phyloP scores from a whole-genome alignment of 2,113 vertebrate species.

The Dolichotis patagonum region DNA sequence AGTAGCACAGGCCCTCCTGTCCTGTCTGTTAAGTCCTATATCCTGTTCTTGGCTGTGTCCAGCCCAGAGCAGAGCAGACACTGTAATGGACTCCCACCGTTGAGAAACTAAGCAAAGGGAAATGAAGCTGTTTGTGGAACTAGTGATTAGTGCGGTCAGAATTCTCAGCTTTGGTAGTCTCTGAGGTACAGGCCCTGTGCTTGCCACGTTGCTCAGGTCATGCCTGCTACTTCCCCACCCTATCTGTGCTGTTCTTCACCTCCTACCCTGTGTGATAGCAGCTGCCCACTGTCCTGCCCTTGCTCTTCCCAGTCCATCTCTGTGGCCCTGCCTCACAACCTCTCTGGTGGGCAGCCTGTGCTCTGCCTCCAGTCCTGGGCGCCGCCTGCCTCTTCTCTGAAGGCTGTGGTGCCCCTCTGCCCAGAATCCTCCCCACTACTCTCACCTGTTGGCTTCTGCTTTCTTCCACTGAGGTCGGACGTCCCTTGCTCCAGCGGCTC shows the following conservation, averaged over 20 bases:
- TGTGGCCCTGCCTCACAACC: neutral
- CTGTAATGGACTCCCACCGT: neutral
- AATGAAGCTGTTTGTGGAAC: neutral
- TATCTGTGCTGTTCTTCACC: neutral
- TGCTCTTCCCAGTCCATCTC: neutral
- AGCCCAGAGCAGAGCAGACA: neutral
- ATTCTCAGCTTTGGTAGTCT: neutral
- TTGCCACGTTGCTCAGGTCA: neutral
- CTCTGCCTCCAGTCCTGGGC: neutral
- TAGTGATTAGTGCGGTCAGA: neutral
- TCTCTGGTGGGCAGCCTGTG: neutral
- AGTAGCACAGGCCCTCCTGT: neutral
- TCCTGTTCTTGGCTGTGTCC: neutral
- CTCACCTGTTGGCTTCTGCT: neutral
- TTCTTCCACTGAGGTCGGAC: neutral
- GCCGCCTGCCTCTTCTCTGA: neutral
- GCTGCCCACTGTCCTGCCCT: neutral
- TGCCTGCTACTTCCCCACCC: neutral
- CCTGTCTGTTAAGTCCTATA: neutral
- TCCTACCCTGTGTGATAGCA: neutral
- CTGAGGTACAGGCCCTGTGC: neutral
- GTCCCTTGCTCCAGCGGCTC: neutral
- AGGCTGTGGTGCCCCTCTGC: neutral
- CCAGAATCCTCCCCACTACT: neutral
- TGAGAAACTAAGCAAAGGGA: neutral